Percentiles rank a stretch among this genome's conserved stretches.
These are phyloP conservation scores for Drosophila histrio DNA, from an alignment of 2,888 invertebrate genomes.

Conservation along the genomic window DNA sequence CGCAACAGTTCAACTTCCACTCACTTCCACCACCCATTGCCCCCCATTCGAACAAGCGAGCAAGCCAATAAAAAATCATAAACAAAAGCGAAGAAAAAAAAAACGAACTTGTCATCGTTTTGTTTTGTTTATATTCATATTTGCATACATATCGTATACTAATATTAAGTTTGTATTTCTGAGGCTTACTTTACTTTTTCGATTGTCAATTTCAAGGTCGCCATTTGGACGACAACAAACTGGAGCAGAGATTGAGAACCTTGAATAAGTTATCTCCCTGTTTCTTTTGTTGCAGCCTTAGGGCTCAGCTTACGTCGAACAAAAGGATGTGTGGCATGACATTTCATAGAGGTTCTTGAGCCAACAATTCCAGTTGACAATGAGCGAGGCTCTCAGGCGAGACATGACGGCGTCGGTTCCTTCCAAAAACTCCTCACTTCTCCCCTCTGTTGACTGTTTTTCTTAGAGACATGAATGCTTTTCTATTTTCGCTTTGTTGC, in stretches of 20 bases:
- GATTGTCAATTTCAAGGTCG: slow-evolving; percentile 44
- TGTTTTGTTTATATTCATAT: slow-evolving; percentile 33
- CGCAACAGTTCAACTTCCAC: neutral
- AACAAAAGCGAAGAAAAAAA: slow-evolving; percentile 11
- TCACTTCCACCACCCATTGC: no score
- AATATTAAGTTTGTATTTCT: slow-evolving; percentile 21
- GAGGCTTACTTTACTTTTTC: slow-evolving; percentile 6
- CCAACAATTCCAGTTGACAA: slow-evolving; percentile 48
- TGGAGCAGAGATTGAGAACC: slow-evolving; percentile 25
- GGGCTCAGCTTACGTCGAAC: slow-evolving; percentile 39
- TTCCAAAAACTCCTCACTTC: neutral
- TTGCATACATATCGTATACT: slow-evolving; percentile 21
- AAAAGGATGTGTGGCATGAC: slow-evolving; percentile 49
- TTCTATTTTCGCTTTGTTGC: slow-evolving; percentile 35
- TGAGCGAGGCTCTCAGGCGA: slow-evolving; percentile 71
- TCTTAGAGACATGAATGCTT: slow-evolving; percentile 9
- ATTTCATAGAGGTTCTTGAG: slow-evolving; percentile 10
- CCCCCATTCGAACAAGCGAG: neutral
- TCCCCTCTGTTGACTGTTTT: neutral
- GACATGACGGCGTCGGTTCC: slow-evolving; percentile 53
- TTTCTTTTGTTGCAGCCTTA: slow-evolving; percentile 2
- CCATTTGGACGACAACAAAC: neutral
- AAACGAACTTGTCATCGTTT: slow-evolving; percentile 33
- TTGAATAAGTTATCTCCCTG: slow-evolving; percentile 9
- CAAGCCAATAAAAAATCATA: slow-evolving; percentile 5